A percentile compares a stretch with the other conserved stretches of the same genome.
These are phyloP conservation scores for Cryptus armator DNA, from an alignment of 2,888 invertebrate species.

Conservation along the genomic window DNA sequence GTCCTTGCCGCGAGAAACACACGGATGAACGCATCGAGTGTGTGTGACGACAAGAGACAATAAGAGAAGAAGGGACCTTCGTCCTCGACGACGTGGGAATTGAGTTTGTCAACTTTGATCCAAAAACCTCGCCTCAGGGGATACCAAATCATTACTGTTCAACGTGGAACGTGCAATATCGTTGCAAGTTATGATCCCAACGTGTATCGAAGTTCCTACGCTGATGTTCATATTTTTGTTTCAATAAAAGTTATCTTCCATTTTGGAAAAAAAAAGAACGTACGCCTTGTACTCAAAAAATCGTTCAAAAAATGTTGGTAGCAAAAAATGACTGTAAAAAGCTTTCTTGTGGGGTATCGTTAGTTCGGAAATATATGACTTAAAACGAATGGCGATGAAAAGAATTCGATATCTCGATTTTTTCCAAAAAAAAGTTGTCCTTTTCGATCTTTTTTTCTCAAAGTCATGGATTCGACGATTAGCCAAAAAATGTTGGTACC, in stretches of 20 bases:
- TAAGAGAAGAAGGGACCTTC: constrained; percentile 8
- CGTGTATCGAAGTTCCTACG: background rate
- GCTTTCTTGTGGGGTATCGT: no score
- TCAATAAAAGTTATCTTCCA: no score
- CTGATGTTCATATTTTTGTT: background rate
- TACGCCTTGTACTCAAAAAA: no score
- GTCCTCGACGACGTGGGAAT: constrained; percentile 68
- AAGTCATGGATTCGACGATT: no score
- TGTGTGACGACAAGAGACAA: constrained; percentile 33
- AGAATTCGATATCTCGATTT: no score
- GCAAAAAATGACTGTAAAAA: no score
- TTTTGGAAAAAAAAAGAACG: background rate
- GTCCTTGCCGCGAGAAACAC: background rate
- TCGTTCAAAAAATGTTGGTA: no score
- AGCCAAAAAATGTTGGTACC: no score
- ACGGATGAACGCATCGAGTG: constrained; percentile 22
- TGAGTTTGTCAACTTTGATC: constrained; percentile 82
- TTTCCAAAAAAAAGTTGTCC: no score
- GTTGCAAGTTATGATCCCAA: background rate
- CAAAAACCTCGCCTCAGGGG: constrained; percentile 69
- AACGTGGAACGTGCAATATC: background rate
- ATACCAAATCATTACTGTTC: constrained; percentile 48
- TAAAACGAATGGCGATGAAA: no score
- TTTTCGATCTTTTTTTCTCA: no score
- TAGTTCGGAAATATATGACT: no score